These are phyloP conservation scores for Cervus canadensis DNA, from an alignment of 2,113 vertebrate species.

Conservation along the genomic window DNA sequence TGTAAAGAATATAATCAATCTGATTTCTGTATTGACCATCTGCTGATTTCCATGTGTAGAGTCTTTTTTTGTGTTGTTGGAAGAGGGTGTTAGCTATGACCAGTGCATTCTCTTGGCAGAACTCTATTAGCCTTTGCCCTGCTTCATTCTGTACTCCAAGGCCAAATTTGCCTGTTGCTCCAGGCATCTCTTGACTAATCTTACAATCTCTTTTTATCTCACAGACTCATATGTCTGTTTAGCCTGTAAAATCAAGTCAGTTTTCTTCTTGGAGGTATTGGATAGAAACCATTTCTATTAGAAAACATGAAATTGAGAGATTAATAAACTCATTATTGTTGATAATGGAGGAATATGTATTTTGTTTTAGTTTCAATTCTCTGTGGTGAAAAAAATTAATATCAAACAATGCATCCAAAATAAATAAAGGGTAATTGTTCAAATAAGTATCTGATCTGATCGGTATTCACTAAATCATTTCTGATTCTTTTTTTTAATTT, in stretches of 20 bases:
- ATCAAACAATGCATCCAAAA: not conserved
- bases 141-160: not conserved
- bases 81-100: no score
- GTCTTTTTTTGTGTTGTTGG: no score
- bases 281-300: not conserved
- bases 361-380: not conserved
- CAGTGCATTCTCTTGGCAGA: no score
- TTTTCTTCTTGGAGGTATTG: not conserved
- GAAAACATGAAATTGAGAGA: not conserved
- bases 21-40: no score
- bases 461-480: not conserved
- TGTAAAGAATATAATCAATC: no score
- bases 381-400: not conserved
- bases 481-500: not conserved
- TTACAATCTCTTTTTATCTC: not conserved
- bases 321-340: not conserved
- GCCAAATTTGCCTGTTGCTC: not conserved
- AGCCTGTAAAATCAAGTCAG: not conserved
- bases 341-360: not conserved
- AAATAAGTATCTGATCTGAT: not conserved
- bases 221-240: not conserved
- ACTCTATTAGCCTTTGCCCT: no score
- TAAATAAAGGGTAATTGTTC: not conserved
- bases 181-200: not conserved
- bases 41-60: no score